phyloP scores from a whole-genome alignment of 2,888 invertebrate genomes.

The Tenthredo distinguenda region DNA sequence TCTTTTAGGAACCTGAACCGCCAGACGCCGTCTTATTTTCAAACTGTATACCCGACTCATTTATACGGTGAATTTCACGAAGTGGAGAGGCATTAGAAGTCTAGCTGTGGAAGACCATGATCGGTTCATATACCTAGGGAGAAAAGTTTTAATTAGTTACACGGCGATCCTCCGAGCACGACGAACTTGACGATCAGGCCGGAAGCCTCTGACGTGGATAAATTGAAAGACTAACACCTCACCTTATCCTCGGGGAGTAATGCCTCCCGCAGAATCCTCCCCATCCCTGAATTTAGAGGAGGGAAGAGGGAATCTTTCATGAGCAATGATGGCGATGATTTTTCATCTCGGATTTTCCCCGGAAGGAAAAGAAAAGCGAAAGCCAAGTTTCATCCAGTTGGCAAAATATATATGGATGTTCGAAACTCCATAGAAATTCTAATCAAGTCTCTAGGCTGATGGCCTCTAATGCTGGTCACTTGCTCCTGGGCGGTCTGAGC shows the following conservation, averaged over 20 bases:
- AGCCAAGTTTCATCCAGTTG: too few species aligned
- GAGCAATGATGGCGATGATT: not conserved
- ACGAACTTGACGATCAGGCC: slow-evolving; percentile 17
- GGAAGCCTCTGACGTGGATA: slow-evolving; percentile 31
- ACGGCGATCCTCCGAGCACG: slow-evolving; percentile 17
- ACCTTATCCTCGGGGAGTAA: not conserved
- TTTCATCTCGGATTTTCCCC: not conserved
- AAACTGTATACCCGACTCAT: not conserved
- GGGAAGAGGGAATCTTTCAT: not conserved
- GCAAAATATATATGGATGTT: not conserved
- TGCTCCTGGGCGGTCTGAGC: not conserved
- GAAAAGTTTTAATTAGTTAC: slow-evolving; percentile 49
- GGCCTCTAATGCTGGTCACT: not conserved
- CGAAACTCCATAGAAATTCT: not conserved
- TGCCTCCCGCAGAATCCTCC: not conserved
- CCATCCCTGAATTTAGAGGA: not conserved
- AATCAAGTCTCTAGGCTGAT: not conserved
- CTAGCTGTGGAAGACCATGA: not conserved
- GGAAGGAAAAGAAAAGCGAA: too few species aligned
- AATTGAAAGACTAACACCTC: slow-evolving; percentile 32
- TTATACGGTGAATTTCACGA: not conserved
- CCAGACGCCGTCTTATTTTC: not conserved
- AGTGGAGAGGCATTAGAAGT: not conserved
- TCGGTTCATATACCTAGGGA: not conserved
- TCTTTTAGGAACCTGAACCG: not conserved